These are phyloP conservation scores for Ctenomys sociabilis DNA, from an alignment of 2,113 vertebrate genomes.

Conservation along the genomic window DNA sequence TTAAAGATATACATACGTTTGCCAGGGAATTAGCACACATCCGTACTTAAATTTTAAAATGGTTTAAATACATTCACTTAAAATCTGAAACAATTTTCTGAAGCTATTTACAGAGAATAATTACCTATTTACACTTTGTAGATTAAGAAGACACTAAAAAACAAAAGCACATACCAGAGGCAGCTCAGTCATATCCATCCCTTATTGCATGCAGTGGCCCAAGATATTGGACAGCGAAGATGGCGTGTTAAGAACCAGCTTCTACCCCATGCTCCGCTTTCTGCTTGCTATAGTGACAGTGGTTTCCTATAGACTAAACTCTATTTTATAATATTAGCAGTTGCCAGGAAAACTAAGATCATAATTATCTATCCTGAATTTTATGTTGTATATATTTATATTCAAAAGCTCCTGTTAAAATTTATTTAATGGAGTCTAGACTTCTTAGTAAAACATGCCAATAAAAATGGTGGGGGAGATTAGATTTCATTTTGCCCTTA, in stretches of 20 bases:
- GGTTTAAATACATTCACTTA: background rate
- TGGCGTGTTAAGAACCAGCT: background rate
- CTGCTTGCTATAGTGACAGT: background rate
- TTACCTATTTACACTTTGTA: background rate
- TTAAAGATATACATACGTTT: conserved; percentile 8
- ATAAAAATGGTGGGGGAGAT: background rate
- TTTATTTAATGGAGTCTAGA: background rate
- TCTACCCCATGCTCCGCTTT: background rate
- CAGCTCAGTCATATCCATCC: background rate
- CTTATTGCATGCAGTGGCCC: background rate
- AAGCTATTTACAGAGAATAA: background rate
- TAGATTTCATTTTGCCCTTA: background rate
- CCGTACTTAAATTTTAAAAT: conserved; percentile 35
- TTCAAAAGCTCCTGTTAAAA: conserved; percentile 49
- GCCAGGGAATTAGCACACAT: background rate
- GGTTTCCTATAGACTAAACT: background rate
- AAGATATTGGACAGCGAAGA: background rate
- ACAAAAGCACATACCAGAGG: background rate
- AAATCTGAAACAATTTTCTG: background rate
- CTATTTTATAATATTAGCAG: conserved; percentile 17
- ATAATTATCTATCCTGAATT: background rate
- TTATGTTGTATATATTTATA: background rate
- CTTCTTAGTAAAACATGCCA: conserved; percentile 37
- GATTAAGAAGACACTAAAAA: background rate
- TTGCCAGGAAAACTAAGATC: background rate